Conservation (phyloP, 2,113 vertebrate genomes). For the Scomber scombrus region DNA sequence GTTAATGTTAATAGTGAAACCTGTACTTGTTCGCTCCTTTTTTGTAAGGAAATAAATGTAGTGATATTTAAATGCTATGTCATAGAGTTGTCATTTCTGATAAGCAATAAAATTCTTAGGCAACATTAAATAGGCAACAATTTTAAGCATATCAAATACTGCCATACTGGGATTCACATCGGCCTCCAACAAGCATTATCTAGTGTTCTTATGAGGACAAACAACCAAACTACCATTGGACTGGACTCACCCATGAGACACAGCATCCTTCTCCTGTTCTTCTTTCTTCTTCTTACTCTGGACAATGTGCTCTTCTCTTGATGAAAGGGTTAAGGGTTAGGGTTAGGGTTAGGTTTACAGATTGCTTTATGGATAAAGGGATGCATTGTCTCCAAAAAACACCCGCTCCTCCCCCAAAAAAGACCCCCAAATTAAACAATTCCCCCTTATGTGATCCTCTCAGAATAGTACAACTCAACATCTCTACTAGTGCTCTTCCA, state of each 20-base stretch:
- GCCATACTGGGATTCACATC: background rate
- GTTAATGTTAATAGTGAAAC: constrained; percentile 7
- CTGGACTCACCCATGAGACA: background rate
- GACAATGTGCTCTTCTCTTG: no score
- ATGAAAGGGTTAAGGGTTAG: no score
- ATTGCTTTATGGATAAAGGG: no score
- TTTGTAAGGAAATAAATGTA: no score
- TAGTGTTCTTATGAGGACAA: background rate
- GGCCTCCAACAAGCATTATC: background rate
- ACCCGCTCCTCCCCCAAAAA: no score
- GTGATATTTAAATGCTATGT: no score
- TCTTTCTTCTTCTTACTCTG: no score
- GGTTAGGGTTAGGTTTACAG: no score
- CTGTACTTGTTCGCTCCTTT: background rate
- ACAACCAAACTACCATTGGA: background rate
- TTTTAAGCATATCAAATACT: no score
- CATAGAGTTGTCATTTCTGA: background rate
- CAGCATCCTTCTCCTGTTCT: background rate
- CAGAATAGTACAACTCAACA: background rate
- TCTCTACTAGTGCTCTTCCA: background rate
- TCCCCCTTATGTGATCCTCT: background rate
- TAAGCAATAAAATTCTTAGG: background rate
- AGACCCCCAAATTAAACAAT: background rate
- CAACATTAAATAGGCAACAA: no score
- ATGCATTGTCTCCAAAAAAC: no score